Evolutionary conservation across 2,888 invertebrate species (phyloP).

Genomic region (Psococerastis gibbosa): DNA sequence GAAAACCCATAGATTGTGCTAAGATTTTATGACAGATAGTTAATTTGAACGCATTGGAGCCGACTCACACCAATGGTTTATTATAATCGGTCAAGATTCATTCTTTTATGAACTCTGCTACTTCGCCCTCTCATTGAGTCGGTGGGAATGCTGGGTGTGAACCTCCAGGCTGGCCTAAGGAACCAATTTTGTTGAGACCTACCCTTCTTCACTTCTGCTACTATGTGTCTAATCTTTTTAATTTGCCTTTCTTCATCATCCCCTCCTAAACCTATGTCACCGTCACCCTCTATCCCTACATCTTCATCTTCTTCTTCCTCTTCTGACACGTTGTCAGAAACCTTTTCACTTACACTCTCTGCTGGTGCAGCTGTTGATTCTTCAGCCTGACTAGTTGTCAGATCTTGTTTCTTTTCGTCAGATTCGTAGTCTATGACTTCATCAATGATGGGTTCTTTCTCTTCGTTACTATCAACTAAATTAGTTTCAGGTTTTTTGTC

Average conservation of each 20-base stretch:
- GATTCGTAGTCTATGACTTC: neutral
- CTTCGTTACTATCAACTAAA: neutral
- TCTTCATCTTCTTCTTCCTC: constrained; percentile 10
- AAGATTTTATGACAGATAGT: too few relatives aligned
- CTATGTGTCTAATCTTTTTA: neutral
- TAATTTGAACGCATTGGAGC: too few relatives aligned
- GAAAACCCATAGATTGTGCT: too few relatives aligned
- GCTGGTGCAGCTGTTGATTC: neutral
- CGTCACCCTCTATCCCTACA: neutral
- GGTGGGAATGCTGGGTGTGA: neutral
- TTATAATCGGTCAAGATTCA: constrained; percentile 7
- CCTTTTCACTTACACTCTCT: neutral
- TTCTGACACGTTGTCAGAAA: neutral
- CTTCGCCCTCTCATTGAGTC: neutral
- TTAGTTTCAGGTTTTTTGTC: neutral
- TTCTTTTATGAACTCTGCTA: constrained; percentile 3
- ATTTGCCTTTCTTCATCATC: constrained; percentile 6
- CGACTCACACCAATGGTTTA: too few relatives aligned
- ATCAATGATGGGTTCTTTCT: neutral
- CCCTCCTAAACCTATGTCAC: neutral
- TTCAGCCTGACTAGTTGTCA: neutral
- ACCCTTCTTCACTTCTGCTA: neutral
- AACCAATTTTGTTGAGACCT: neutral
- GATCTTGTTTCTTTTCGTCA: neutral
- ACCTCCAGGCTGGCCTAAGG: neutral